Evolutionary conservation across 1,140 invertebrate species (phyloP), one percentile per base, ranked within the genome.

Genomic region (Drosophila burlai): DNA sequence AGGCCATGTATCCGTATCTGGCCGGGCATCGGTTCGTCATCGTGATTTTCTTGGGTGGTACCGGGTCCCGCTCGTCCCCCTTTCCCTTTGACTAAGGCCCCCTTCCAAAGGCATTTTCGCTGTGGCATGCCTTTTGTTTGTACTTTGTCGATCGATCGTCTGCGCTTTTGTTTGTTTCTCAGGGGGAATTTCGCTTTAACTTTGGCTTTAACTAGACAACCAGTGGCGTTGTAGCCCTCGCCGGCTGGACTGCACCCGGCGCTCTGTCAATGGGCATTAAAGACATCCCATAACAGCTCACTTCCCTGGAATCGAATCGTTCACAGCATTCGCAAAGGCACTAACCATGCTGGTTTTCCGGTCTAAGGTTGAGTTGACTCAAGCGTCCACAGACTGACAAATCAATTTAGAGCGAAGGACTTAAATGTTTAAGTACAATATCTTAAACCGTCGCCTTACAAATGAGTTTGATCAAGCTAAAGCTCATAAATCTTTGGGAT

Each of bases 21-120:
- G 18, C 43, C 77, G 68, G 69, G 81, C 82, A 84, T 85, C 81
- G 80, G 74, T 80, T 73, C 78, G 75, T 90, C 85, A 89, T 89
- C 85, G 85, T 89, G 85, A 89, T 90, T 90, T 89, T 82, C 66
- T 55, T 90, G 84, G 85, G 84, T 89, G 84, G 84, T 76, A 68
- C 59, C 43, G 6, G 31, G 29, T 36, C 24, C 52, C 21, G 9
- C 13, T 26, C 43, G 10, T 11, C 34, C 50, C 40, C 18, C 29
- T 34, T 36, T 43, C 52, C 50, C 36, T 46, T 66, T 18, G 31
- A 26, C 21, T 46, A 26, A 43, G 24, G 24, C n/a, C 36, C 36
- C 45, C 42, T 8, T 26, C 15, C 40, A 11, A 24, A 24, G 15
- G 54, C 46, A 46, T 36, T 40, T 52, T 10, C 36, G 60, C 11